phyloP scores from a whole-genome alignment of 2,888 invertebrate species.

The Mimumesa dahlbomi region DNA sequence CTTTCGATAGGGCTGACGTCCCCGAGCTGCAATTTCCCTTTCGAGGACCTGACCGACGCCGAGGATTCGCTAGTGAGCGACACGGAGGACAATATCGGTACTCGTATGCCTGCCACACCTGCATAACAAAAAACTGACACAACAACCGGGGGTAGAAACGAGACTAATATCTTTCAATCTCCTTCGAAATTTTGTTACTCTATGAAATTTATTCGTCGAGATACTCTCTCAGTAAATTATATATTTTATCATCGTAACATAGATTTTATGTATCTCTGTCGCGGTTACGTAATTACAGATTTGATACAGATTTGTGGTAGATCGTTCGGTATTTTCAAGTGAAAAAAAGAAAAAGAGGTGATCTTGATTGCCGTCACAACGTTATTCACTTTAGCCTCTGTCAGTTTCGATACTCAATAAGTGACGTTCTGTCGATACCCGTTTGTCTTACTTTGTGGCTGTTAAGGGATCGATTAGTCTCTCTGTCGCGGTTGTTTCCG shows the following conservation, averaged over 20 bases:
- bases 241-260: no score
- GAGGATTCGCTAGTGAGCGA: conserved; percentile 78
- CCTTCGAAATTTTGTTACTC: no score
- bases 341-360: no score
- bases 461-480: conserved; percentile 14
- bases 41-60: conserved; percentile 78
- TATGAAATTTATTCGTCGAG: no score
- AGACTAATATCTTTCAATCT: conserved; percentile 4
- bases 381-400: neutral
- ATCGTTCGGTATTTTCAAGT: no score
- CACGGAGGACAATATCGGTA: conserved; percentile 78
- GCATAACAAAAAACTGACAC: conserved; percentile 60
- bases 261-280: no score
- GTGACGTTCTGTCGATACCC: neutral
- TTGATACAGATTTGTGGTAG: no score
- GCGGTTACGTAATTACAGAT: no score
- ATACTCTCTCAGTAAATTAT: no score
- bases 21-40: conserved; percentile 78
- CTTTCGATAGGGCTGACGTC: conserved; percentile 76
- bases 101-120: conserved; percentile 71
- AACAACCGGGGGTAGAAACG: conserved; percentile 71
- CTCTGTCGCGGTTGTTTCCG: conserved; percentile 13
- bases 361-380: no score
- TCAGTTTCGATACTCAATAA: neutral
- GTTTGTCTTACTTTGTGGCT: neutral